These are phyloP conservation scores for Pristiophorus japonicus DNA, from an alignment of 2,113 vertebrate species.

Conservation along the genomic window DNA sequence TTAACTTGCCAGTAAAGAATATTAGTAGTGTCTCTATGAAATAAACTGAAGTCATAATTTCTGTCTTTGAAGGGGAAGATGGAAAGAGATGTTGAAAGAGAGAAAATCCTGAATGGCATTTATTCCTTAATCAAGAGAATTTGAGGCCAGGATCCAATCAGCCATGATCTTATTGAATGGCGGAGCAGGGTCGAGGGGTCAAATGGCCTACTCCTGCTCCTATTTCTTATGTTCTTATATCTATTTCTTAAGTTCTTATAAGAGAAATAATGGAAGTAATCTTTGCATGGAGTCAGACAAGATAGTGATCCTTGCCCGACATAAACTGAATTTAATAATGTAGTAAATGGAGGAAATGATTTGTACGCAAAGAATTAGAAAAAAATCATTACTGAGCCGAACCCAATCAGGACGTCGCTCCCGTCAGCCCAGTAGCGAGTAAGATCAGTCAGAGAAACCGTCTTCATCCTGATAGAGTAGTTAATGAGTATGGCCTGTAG, in stretches of 20 bases:
- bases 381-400: not conserved
- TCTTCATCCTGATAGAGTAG: not conserved
- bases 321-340: too few relatives aligned
- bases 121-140: not conserved
- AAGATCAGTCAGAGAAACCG: not conserved
- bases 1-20: too few relatives aligned
- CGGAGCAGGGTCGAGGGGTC: too few relatives aligned
- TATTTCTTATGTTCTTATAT: too few relatives aligned
- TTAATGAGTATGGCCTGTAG: not conserved
- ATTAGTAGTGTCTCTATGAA: not conserved
- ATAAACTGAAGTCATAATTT: not conserved
- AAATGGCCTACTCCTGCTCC: too few relatives aligned
- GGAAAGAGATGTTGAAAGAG: not conserved
- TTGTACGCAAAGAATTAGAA: too few relatives aligned
- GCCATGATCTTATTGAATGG: too few relatives aligned
- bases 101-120: not conserved
- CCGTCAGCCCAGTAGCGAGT: not conserved
- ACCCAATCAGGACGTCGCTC: not conserved
- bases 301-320: too few relatives aligned
- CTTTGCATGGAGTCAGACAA: not conserved
- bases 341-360: too few relatives aligned
- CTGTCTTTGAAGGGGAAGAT: not conserved
- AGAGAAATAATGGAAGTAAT: not conserved
- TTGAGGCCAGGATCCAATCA: too few relatives aligned
- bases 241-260: too few relatives aligned